A percentile compares a stretch with the other conserved stretches of the same genome.
These are phyloP conservation scores for Erebia ligea DNA, from an alignment of 2,888 invertebrate species.

Conservation along the genomic window DNA sequence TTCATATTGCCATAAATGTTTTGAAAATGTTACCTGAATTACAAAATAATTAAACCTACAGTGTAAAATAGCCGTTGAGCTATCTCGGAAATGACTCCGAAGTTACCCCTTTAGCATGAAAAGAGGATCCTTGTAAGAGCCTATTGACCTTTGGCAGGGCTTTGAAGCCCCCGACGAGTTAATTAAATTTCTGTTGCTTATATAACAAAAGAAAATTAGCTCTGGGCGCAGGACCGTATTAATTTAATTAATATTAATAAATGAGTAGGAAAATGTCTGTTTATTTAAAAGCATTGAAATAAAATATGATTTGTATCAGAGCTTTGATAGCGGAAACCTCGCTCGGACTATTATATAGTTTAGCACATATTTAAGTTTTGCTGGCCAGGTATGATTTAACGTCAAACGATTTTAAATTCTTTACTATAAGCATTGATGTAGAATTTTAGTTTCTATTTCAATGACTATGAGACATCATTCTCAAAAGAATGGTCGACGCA, in stretches of 20 bases:
- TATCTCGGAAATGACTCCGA: constrained; percentile 27
- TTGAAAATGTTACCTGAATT: not conserved
- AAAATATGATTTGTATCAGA: not conserved
- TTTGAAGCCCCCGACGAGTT: constrained; percentile 66
- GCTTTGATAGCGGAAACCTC: not conserved
- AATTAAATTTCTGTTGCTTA: constrained; percentile 76
- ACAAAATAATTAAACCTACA: not conserved
- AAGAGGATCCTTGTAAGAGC: constrained; percentile 60
- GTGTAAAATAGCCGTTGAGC: constrained; percentile 8
- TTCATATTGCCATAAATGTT: not conserved
- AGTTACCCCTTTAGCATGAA: constrained; percentile 57
- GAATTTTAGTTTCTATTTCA: no score
- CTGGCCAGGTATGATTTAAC: no score
- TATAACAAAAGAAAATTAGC: constrained; percentile 60
- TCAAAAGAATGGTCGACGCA: no score
- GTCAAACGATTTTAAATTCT: no score
- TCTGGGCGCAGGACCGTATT: constrained; percentile 16
- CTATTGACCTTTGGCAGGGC: constrained; percentile 66
- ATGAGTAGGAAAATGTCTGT: constrained; percentile 17
- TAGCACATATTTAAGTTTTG: no score
- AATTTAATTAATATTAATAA: constrained; percentile 24
- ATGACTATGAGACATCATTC: no score
- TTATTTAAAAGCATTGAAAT: constrained; percentile 1
- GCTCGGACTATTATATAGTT: no score
- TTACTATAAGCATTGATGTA: no score